Conservation (phyloP, 2,113 vertebrate genomes). For the Crypturellus undulatus region DNA sequence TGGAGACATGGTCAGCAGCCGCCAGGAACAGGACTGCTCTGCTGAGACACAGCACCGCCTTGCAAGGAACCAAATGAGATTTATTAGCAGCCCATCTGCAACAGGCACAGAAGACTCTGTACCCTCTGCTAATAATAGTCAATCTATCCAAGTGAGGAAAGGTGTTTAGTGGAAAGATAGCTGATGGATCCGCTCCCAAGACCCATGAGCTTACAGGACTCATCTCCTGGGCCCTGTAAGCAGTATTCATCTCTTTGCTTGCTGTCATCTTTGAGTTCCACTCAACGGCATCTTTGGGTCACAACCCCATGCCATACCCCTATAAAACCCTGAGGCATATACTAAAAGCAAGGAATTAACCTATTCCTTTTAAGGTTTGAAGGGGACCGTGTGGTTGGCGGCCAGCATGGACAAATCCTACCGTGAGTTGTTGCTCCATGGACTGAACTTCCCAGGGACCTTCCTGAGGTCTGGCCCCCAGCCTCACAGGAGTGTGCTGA, state of each 20-base stretch:
- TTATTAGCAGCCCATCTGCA: not conserved
- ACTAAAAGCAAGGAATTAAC: not conserved
- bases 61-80: not conserved
- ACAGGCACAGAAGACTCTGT: not conserved
- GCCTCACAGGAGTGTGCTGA: not conserved
- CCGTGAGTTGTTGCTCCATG: not conserved
- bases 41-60: not conserved
- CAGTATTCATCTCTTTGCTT: not conserved
- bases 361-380: not conserved
- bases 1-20: not conserved
- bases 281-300: not conserved
- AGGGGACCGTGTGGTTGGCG: not conserved
- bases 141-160: not conserved
- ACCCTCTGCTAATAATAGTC: not conserved
- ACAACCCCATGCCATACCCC: fast-evolving
- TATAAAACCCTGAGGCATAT: not conserved
- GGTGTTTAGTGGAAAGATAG: not conserved
- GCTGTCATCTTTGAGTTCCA: not conserved
- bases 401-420: not conserved
- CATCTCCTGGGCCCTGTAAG: not conserved
- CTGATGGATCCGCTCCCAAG: not conserved
- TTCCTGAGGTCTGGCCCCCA: not conserved
- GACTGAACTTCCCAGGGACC: not conserved
- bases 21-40: not conserved
- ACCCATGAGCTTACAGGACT: too few species aligned